phyloP scores from a whole-genome alignment of 2,797 vertebrate genomes.

The Pseudomugil gertrudae region DNA sequence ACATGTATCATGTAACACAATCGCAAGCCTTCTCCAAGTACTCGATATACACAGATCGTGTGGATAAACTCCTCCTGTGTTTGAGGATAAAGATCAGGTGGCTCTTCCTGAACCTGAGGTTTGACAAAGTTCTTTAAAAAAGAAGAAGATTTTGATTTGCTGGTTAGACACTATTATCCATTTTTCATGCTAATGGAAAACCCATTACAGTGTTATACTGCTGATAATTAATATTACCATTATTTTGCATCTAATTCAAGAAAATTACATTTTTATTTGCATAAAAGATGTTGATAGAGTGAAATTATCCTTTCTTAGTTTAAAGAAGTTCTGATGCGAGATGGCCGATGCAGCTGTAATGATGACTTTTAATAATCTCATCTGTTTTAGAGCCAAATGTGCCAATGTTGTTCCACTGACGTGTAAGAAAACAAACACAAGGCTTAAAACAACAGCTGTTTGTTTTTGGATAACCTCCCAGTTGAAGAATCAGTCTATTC shows the following conservation, averaged over 20 bases:
- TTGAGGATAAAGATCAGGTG: too few species aligned
- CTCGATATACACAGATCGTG: neutral
- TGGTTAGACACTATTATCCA: neutral
- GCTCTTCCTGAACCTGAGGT: too few species aligned
- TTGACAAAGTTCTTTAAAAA: too few species aligned
- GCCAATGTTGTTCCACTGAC: neutral
- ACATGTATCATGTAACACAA: too few species aligned
- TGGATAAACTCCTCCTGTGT: neutral
- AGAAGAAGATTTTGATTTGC: neutral
- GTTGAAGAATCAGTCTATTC: neutral
- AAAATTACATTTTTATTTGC: neutral
- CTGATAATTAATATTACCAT: neutral
- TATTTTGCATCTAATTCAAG: neutral
- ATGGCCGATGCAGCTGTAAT: neutral
- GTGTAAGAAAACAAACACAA: neutral
- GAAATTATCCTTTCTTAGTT: slow-evolving; percentile 6
- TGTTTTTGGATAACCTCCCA: too few species aligned
- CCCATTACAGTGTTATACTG: neutral
- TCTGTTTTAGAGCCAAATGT: neutral
- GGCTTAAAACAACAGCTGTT: too few species aligned
- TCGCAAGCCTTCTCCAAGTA: neutral
- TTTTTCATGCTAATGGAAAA: neutral
- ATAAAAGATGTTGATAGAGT: too few species aligned
- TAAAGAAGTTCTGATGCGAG: neutral
- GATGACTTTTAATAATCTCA: slow-evolving; percentile 3